Percentiles rank a stretch among this genome's conserved stretches.
phyloP scores from a whole-genome alignment of 2,888 invertebrate genomes.

The Leptopterna dolabrata region DNA sequence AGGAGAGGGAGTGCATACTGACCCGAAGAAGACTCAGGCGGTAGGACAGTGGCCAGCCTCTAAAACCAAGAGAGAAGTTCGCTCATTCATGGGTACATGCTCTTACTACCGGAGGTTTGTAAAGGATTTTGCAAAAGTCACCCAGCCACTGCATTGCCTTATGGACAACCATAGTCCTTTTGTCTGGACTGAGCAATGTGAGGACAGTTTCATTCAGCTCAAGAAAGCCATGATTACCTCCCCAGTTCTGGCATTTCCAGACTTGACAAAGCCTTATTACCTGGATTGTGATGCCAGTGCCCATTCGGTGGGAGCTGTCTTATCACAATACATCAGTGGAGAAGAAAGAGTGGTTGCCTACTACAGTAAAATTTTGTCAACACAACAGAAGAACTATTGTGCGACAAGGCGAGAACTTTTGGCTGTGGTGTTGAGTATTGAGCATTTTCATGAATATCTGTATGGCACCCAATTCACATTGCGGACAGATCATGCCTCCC shows the following conservation, averaged over 20 bases:
- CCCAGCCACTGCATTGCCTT: too few species aligned
- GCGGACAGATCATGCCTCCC: background rate
- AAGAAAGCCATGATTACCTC: background rate
- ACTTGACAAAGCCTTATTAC: background rate
- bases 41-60: background rate
- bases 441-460: constrained; percentile 21
- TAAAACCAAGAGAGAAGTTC: background rate
- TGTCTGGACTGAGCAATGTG: background rate
- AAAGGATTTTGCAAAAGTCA: background rate
- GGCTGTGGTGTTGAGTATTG: background rate
- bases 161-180: too few species aligned
- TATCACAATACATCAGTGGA: background rate
- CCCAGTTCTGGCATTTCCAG: background rate
- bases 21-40: background rate
- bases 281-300: background rate
- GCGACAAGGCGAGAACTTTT: background rate
- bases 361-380: background rate
- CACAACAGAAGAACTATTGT: background rate
- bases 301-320: background rate
- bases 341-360: background rate
- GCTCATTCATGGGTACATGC: constrained; percentile 55
- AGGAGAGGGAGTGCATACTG: background rate
- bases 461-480: background rate
- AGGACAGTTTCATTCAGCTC: background rate
- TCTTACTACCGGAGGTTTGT: constrained; percentile 62